A percentile compares a stretch with the other conserved stretches of the same genome.
Evolutionary conservation across 2,113 vertebrate species (phyloP).

Genomic region (Erythrocebus patas): DNA sequence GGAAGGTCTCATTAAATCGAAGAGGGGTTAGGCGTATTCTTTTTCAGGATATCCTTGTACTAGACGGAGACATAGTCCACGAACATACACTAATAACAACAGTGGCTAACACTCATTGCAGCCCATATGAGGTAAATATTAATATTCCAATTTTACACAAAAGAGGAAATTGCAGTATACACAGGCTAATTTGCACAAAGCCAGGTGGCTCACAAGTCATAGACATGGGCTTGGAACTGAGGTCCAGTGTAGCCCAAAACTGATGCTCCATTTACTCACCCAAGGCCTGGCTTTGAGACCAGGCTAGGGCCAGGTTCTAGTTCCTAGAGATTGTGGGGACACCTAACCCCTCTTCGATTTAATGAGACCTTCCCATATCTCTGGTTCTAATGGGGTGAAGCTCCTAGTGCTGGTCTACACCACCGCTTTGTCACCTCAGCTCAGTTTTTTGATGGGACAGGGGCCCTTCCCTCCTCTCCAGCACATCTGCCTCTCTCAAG

Average conservation of each 20-base stretch:
- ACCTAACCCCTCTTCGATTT: neutral
- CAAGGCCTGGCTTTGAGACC: neutral
- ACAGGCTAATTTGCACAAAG: neutral
- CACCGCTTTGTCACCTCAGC: neutral
- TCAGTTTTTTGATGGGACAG: neutral
- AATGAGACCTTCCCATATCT: neutral
- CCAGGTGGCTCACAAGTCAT: neutral
- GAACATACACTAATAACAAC: neutral
- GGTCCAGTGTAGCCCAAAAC: neutral
- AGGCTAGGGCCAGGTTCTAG: neutral
- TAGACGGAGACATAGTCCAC: neutral
- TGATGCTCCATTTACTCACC: neutral
- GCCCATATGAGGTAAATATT: neutral
- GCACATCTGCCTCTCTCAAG: neutral
- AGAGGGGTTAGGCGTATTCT: neutral
- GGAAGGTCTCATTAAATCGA: neutral
- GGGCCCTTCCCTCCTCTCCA: neutral
- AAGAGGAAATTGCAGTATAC: neutral
- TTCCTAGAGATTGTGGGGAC: neutral
- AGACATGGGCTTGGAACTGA: neutral
- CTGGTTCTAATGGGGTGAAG: neutral
- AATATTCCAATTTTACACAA: neutral
- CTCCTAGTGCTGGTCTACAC: neutral
- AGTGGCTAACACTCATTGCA: neutral
- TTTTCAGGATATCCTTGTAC: neutral